phyloP scores from a whole-genome alignment of 2,797 vertebrate species.

The Clangula hyemalis region DNA sequence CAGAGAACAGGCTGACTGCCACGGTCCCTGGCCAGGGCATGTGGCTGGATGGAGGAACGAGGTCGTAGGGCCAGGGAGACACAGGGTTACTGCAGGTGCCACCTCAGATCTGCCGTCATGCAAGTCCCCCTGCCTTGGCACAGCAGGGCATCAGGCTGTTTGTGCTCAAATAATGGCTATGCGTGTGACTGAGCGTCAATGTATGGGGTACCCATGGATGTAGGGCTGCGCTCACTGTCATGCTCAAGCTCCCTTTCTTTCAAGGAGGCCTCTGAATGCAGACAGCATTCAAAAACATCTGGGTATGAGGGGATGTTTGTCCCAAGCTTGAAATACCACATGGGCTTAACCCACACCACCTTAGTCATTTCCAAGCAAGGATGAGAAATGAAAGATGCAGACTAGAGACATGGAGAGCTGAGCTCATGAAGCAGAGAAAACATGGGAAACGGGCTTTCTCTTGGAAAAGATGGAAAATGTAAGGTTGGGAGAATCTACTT shows the following conservation, averaged over 20 bases:
- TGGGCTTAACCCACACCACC: background rate
- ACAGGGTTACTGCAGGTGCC: background rate
- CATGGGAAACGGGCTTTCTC: background rate
- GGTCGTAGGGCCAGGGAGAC: background rate
- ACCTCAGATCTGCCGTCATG: too few relatives aligned
- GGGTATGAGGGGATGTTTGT: background rate
- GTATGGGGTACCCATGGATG: accelerated
- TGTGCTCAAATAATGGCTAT: background rate
- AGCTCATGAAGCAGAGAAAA: background rate
- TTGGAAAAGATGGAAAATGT: accelerated
- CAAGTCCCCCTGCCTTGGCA: background rate
- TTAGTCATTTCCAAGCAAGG: background rate
- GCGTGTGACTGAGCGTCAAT: too few relatives aligned
- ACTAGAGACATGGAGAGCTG: background rate
- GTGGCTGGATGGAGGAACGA: background rate
- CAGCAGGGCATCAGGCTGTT: background rate
- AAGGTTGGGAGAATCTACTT: background rate
- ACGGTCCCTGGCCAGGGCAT: accelerated
- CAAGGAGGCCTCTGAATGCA: accelerated
- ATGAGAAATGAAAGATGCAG: background rate
- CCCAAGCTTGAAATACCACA: background rate
- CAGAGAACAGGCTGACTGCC: background rate
- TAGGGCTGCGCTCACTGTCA: accelerated
- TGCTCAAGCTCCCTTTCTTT: background rate
- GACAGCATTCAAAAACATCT: accelerated